Percentiles rank a stretch among this genome's conserved stretches.
Evolutionary conservation across 2,888 invertebrate species (phyloP).

Genomic region (Lasioglossum villosulum): DNA sequence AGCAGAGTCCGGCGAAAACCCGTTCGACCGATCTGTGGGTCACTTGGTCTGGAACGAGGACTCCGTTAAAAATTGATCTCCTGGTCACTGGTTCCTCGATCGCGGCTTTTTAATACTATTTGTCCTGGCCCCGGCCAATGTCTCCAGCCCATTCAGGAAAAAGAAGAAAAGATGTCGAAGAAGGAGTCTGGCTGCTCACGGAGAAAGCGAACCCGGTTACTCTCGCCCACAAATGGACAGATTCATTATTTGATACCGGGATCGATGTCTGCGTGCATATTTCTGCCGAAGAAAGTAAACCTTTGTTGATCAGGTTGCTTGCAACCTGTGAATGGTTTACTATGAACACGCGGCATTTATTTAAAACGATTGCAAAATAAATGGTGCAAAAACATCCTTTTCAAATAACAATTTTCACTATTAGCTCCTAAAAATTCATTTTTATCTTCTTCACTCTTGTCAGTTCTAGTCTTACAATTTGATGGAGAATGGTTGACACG

Average conservation of each 20-base stretch:
- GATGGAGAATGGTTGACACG: no score
- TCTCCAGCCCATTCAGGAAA: neutral
- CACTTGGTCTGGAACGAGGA: neutral
- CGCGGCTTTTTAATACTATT: neutral
- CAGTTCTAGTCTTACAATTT: no score
- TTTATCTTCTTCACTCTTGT: no score
- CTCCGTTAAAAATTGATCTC: neutral
- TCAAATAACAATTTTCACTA: no score
- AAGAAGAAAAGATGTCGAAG: slow-evolving; percentile 22
- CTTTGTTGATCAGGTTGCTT: neutral
- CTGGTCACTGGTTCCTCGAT: slow-evolving; percentile 5
- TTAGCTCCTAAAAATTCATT: no score
- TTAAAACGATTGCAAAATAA: no score
- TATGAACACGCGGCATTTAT: no score
- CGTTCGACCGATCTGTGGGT: slow-evolving; percentile 56
- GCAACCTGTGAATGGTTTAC: no score
- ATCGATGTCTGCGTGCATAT: neutral
- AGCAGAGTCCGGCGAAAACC: slow-evolving; percentile 59
- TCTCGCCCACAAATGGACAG: slow-evolving; percentile 27
- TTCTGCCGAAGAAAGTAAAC: neutral
- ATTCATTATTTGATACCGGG: neutral
- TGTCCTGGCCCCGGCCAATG: neutral
- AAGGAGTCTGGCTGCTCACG: slow-evolving; percentile 41
- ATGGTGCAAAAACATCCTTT: no score
- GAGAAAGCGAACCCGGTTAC: slow-evolving; percentile 60